These are phyloP conservation scores for Parasteatoda lunata DNA, from an alignment of 2,888 invertebrate genomes.

Conservation along the genomic window DNA sequence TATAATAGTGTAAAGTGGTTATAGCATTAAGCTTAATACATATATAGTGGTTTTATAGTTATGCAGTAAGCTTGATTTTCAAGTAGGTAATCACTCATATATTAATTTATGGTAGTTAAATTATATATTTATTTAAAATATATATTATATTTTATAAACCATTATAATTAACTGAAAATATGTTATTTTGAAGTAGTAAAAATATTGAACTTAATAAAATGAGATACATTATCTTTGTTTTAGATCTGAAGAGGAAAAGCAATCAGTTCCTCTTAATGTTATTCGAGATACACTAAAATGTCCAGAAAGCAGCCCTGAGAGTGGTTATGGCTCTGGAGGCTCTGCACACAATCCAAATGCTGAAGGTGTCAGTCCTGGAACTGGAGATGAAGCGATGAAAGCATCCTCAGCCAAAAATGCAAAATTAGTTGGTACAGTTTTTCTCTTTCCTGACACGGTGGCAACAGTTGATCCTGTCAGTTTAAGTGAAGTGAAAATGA, in stretches of 20 bases:
- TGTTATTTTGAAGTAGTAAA: no score
- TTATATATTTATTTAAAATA: no score
- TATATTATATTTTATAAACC: no score
- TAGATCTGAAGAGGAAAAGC: constrained; percentile 63
- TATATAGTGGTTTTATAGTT: no score
- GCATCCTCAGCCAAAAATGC: constrained; percentile 9
- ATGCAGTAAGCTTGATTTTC: no score
- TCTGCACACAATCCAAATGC: constrained; percentile 58
- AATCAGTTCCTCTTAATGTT: constrained; percentile 49
- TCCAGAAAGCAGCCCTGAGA: constrained; percentile 68
- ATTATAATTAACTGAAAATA: no score
- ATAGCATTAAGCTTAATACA: no score
- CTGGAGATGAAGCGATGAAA: constrained; percentile 26
- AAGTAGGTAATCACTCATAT: no score
- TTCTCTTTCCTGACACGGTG: constrained; percentile 60
- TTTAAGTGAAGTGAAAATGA: constrained; percentile 55
- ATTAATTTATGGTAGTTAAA: no score
- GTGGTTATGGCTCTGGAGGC: constrained; percentile 66
- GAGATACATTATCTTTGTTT: no score
- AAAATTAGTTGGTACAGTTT: constrained; percentile 58
- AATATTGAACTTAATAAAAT: no score
- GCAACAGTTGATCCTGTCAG: constrained; percentile 13
- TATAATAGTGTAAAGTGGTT: no score
- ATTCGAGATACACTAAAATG: constrained; percentile 63
- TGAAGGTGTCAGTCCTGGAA: constrained; percentile 48